Evolutionary conservation across 2,888 invertebrate genomes (phyloP), one percentile per base, ranked within the genome.

Genomic region (Tineola bisselliella): DNA sequence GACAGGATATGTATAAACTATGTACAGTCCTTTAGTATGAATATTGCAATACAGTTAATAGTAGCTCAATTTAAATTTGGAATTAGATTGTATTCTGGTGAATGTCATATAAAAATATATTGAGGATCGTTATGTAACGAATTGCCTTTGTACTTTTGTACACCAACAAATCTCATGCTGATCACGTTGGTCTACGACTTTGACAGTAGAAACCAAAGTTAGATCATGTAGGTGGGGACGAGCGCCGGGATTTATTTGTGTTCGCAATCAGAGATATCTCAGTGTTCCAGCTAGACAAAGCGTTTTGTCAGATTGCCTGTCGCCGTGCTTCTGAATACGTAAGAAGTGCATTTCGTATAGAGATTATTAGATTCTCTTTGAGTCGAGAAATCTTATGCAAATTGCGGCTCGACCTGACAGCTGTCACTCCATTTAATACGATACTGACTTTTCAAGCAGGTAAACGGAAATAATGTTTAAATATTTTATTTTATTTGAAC

Each of bases 201-300:
- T 58, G 58, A 33, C 58, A 15, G 58, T 31, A 33, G 58, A 58
- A 33, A 33, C 58, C n/a, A 17, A 15, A 58, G 58, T 65, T 66
- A 38, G 62, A 62, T 64, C 67, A 66, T 66, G 64, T 38, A 13
- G 52, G 58, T 54, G 13, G 44, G 57, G 64, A 66, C 68, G 67
- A 67, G 68, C 48, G 38, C 3, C n/a, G 38, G 38, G 38, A 38
- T 38, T 79, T 81, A 81, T 81, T 79, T 76, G 78, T 76, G 75
- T 76, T 76, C 76, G 78, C 81, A 82, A 83, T 83, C 83, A 82
- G 79, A 67, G 33, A 19, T 58, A 58, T 68, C 65, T 69, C 64
- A 64, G 69, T 71, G 74, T 70, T 70, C 70, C 68, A 75, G 77
- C 70, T 68, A 75, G 77, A 79, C 77, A 78, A 80, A 78, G 75